These are phyloP conservation scores for Yponomeuta plumbellus DNA, from an alignment of 2,888 invertebrate species.

Conservation along the genomic window DNA sequence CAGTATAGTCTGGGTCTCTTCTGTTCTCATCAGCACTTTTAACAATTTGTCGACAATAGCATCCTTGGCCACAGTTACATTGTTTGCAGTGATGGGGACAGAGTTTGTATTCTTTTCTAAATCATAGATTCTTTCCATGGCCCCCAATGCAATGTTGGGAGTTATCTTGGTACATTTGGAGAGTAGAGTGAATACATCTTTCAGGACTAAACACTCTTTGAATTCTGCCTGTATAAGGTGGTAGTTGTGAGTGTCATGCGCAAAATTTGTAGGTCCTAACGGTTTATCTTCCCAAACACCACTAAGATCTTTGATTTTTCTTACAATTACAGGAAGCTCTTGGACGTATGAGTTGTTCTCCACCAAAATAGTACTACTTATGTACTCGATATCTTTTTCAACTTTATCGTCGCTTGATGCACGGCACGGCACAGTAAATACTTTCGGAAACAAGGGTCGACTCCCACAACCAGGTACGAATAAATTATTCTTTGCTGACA, in stretches of 20 bases:
- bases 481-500: conserved; percentile 41
- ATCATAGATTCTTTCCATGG: conserved; percentile 65
- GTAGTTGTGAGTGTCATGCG: conserved; percentile 46
- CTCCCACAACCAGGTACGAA: conserved; percentile 34
- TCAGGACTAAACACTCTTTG: conserved; percentile 55
- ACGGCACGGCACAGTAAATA: not conserved
- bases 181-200: conserved; percentile 63
- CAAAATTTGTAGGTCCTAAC: conserved; percentile 21
- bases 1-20: conserved; percentile 65
- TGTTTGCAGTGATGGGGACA: conserved; percentile 37
- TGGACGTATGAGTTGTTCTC: conserved; percentile 82
- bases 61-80: conserved; percentile 55
- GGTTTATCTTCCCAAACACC: conserved; percentile 36
- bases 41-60: conserved; percentile 66
- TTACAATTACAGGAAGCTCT: conserved; percentile 81
- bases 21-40: conserved; percentile 60
- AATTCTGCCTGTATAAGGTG: conserved; percentile 66
- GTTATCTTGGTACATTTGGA: conserved; percentile 70
- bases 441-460: conserved; percentile 25
- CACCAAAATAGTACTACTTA: conserved; percentile 73
- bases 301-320: conserved; percentile 62
- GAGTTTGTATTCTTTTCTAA: conserved; percentile 50
- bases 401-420: conserved; percentile 11
- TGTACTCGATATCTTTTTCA: conserved; percentile 41
- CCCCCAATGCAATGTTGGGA: conserved; percentile 67